These are phyloP conservation scores for Eristalis tenax DNA, from an alignment of 2,888 invertebrate species.

Conservation along the genomic window DNA sequence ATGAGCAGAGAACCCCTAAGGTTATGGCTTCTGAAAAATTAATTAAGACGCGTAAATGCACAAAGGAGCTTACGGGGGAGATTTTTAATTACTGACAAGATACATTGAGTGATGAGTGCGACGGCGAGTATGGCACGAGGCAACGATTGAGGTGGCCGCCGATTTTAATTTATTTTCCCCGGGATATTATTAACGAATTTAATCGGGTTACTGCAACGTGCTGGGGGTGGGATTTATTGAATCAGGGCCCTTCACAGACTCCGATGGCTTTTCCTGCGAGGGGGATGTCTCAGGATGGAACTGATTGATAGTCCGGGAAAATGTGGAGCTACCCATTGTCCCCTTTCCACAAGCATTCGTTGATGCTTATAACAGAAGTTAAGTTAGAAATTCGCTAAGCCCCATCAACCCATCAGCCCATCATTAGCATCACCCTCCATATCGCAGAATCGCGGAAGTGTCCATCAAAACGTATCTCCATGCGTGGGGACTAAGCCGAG, in stretches of 20 bases:
- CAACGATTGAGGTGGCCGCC: not conserved
- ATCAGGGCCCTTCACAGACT: too few species aligned
- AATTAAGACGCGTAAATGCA: not conserved
- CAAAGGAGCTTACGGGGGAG: not conserved
- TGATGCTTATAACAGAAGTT: not conserved
- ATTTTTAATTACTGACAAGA: constrained; percentile 39
- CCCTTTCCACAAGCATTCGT: too few species aligned
- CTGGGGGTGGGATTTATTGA: not conserved
- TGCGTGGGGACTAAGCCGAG: not conserved
- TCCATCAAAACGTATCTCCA: constrained; percentile 12
- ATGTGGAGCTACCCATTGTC: too few species aligned
- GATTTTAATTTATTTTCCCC: not conserved
- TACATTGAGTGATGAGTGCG: constrained; percentile 17
- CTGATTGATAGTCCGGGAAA: too few species aligned
- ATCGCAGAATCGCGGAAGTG: constrained; percentile 19
- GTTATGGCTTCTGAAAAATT: not conserved
- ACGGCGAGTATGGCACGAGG: not conserved
- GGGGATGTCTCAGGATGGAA: too few species aligned
- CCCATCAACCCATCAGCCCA: not conserved
- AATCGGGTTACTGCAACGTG: not conserved
- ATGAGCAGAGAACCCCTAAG: not conserved
- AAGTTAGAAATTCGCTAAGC: not conserved
- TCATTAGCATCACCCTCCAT: constrained; percentile 23
- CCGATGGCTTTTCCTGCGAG: too few species aligned
- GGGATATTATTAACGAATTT: not conserved